Evolutionary conservation across 2,888 invertebrate genomes (phyloP), one percentile per base, ranked within the genome.

Genomic region (Plebejus argus): DNA sequence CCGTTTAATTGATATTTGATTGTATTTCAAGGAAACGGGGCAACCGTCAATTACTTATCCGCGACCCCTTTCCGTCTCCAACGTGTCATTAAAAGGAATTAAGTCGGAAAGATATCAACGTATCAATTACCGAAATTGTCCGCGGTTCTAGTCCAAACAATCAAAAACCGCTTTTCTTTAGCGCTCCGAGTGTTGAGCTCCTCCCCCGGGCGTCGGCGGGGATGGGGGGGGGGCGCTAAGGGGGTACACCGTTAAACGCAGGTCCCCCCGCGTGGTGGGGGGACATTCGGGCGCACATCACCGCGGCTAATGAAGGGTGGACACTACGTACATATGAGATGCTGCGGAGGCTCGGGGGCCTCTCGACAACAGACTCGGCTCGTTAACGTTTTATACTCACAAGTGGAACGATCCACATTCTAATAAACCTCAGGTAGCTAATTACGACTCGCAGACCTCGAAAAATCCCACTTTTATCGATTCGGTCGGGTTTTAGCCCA

Each of bases 111-210:
- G 53, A 74, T 23, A 49, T 49, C 45, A 49, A 39, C 28, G 49
- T 74, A 53, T 28, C 23, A 74, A 74, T 74, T 74, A 74, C 23
- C 28, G 3, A 74, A 74, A 74, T 74, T 18, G 49, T 74, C 23
- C 45, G 28, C 74, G 74, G 66, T 15, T 66, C 28, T 3, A 15
- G 66, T 49, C 49, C 23, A 49, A 35, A 74, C 76, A 78, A 80
- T 80, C 79, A 78, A 78, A 77, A 78, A 81, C n/a, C 81, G 80
- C 81, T 83, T 82, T 70, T 81, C 72, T 45, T 23, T 7, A 18
- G 78, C 78, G 83, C 82, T 78, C 81, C 83, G 84, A 84, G 74
- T 82, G 79, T 81, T 83, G 83, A 84, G 74, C 76, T 77, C 79
- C 79, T 76, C 76, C 79, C 77, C 79, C 79, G 18, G 12, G 77